Percentiles rank a stretch among this genome's conserved stretches.
Evolutionary conservation across 2,888 invertebrate genomes (phyloP).

Genomic region (Callosobruchus maculatus): DNA sequence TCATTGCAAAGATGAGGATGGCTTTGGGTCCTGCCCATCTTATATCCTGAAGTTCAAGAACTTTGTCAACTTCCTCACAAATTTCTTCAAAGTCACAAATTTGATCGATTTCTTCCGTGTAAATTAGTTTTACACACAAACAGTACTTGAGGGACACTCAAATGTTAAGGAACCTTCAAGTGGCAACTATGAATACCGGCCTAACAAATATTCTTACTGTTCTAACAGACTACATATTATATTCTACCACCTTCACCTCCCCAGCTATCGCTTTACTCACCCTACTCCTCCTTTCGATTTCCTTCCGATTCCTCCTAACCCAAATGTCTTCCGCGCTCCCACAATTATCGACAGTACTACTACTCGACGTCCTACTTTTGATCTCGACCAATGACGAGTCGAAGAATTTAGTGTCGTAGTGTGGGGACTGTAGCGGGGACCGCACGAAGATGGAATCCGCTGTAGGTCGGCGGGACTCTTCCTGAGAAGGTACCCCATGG

Average conservation of each 20-base stretch:
- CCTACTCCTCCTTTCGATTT: conserved; percentile 56
- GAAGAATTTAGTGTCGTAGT: conserved; percentile 76
- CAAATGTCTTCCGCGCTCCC: conserved; percentile 65
- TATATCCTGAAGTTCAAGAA: too few species aligned
- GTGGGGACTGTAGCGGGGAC: conserved; percentile 58
- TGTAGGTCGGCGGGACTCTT: conserved; percentile 55
- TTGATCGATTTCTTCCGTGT: too few species aligned
- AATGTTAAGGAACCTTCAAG: too few species aligned
- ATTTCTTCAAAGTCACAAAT: too few species aligned
- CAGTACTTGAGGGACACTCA: too few species aligned
- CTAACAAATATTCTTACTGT: too few species aligned
- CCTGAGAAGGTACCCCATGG: conserved; percentile 58
- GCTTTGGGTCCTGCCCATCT: too few species aligned
- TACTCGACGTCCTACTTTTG: conserved; percentile 67
- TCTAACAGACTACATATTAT: too few species aligned
- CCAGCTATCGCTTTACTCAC: neutral
- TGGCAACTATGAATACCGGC: too few species aligned
- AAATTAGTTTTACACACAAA: too few species aligned
- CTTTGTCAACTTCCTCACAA: too few species aligned
- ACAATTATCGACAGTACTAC: conserved; percentile 56
- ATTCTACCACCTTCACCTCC: neutral
- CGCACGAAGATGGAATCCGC: conserved; percentile 58
- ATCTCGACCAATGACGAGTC: conserved; percentile 79
- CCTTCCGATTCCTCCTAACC: conserved; percentile 56
- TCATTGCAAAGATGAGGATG: too few species aligned